Percentiles rank a stretch among this genome's conserved stretches.
Conservation (phyloP, 2,113 vertebrate genomes). For the Scolopax mira region DNA sequence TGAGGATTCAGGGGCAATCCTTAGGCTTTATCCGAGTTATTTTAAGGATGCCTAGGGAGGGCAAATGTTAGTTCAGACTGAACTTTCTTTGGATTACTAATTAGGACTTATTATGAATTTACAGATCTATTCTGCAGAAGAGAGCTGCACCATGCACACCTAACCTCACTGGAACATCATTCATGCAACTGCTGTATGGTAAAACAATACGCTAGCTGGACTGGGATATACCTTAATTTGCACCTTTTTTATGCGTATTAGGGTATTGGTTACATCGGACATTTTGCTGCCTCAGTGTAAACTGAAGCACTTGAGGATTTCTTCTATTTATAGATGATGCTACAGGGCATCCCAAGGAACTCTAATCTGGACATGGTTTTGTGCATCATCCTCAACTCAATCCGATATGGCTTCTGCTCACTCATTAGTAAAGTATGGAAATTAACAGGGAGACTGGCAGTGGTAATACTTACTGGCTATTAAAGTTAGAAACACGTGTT, state of each 20-base stretch:
- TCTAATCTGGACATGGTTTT: not conserved
- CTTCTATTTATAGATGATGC: not conserved
- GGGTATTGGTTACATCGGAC: not conserved
- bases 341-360: not conserved
- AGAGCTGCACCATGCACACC: not conserved
- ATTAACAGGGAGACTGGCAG: not conserved
- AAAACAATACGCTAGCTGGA: not conserved
- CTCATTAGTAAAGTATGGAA: not conserved
- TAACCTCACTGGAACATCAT: not conserved
- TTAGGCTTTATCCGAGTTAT: not conserved
- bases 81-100: not conserved
- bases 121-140: not conserved
- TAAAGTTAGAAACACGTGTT: not conserved
- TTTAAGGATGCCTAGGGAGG: not conserved
- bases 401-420: not conserved
- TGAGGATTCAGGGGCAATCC: not conserved
- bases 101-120: not conserved
- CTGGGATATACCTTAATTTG: not conserved
- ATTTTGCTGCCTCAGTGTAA: not conserved
- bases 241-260: not conserved
- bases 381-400: not conserved
- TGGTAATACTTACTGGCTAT: not conserved
- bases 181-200: not conserved
- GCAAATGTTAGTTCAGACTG: not conserved
- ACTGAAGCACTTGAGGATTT: not conserved